Conservation (phyloP, 2,888 invertebrate genomes). For the Drosophila maculinotata region DNA sequence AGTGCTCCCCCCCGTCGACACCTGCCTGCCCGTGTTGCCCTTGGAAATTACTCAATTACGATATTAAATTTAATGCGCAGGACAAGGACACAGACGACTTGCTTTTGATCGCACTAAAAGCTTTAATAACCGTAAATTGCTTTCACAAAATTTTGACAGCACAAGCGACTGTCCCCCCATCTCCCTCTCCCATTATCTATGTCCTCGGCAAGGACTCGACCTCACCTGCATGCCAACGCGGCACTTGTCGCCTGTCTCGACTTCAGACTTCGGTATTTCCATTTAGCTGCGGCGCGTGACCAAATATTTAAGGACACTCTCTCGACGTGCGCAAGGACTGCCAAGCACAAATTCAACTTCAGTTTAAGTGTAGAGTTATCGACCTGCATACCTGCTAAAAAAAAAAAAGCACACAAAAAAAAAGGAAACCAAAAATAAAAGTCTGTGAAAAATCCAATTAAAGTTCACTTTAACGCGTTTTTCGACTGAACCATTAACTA, state of each 20-base stretch:
- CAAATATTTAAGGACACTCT: conserved; percentile 74
- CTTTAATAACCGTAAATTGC: conserved; percentile 81
- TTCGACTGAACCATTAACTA: conserved; percentile 73
- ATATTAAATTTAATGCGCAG: conserved; percentile 74
- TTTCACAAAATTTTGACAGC: conserved; percentile 68
- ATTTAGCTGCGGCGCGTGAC: conserved; percentile 63
- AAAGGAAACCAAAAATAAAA: not conserved
- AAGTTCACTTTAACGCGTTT: conserved; percentile 46
- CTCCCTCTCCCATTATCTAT: not conserved
- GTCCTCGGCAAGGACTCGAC: conserved; percentile 4
- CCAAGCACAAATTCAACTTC: conserved; percentile 56
- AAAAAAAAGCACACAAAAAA: not conserved
- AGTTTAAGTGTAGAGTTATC: conserved; percentile 49
- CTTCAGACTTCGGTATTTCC: conserved; percentile 44
- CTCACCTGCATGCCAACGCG: conserved; percentile 48
- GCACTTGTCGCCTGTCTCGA: conserved; percentile 27
- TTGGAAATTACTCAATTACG: conserved; percentile 76
- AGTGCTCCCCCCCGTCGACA: not conserved
- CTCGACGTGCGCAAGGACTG: conserved; percentile 49
- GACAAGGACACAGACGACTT: conserved; percentile 25
- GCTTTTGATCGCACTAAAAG: conserved; percentile 81
- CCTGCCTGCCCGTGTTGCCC: conserved; percentile 1
- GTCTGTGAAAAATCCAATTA: conserved; percentile 68
- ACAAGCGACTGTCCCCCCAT: conserved; percentile 1
- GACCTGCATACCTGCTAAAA: conserved; percentile 56